Conservation (phyloP, 1,140 invertebrate genomes). For the Drosophila sp. region DNA sequence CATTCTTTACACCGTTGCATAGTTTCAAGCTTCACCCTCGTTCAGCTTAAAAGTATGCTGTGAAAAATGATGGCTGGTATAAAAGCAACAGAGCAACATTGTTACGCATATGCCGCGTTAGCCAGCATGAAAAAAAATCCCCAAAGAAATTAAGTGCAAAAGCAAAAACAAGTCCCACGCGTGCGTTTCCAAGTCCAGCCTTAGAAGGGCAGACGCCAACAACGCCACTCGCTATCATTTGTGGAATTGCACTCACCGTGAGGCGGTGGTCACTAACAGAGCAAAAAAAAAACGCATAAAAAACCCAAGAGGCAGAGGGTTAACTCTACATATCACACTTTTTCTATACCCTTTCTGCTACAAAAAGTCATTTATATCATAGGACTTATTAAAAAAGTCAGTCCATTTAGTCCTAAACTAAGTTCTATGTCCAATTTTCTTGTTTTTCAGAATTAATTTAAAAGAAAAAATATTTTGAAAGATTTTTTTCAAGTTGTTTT, state of each 20-base stretch:
- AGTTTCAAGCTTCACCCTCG: constrained; percentile 39
- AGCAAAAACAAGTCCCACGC: constrained; percentile 58
- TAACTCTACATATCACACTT: neutral
- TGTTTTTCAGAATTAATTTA: too few species aligned
- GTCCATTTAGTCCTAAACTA: too few species aligned
- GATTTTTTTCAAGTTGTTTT: too few species aligned
- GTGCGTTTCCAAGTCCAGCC: constrained; percentile 49
- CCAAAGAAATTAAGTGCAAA: constrained; percentile 77
- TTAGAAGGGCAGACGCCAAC: neutral
- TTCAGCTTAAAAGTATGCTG: constrained; percentile 62
- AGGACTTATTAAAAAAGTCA: too few species aligned
- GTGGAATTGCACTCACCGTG: constrained; percentile 57
- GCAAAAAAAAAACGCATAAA: constrained; percentile 15
- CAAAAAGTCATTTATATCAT: too few species aligned
- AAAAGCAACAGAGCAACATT: constrained; percentile 50
- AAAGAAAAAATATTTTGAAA: too few species aligned
- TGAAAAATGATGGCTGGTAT: constrained; percentile 53
- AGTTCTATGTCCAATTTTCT: too few species aligned
- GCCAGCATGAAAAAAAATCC: constrained; percentile 37
- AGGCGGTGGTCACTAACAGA: constrained; percentile 31
- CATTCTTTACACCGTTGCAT: constrained; percentile 44
- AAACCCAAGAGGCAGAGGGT: constrained; percentile 6
- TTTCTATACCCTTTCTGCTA: neutral
- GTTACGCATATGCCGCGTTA: constrained; percentile 65
- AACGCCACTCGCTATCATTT: constrained; percentile 43